Evolutionary conservation across 92 coral and sea anemone species (phyloP), one percentile per base, ranked within the genome.

Genomic region (Epizoanthus ramosus): DNA sequence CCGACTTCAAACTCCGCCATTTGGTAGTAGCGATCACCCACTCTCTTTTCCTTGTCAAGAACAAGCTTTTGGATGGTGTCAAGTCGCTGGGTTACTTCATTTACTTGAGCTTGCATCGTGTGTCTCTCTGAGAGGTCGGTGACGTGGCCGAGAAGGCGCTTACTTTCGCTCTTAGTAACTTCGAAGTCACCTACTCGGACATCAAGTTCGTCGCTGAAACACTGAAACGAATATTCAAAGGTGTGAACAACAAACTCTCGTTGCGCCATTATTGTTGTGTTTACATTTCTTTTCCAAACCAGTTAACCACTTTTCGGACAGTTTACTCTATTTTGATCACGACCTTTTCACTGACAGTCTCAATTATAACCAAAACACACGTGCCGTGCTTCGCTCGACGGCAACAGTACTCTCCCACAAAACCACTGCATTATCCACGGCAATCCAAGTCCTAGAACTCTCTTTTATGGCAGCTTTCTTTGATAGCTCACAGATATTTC

Each of bases 121-220:
- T 94, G 88, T 65, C 83, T 89, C 25, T 94, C 99, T 8, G 88
- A 63, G 9, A 58, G 35, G 69, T 94, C 95, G 19, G 86, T 86
- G 60, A 93, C 71, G 45, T 92, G 88, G 54, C 90, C 84, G 56
- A 86, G 73, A 41, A 93, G 87, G 8, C 98, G 91, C 52, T 89
- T 84, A 17, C 98, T 91, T 68, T 93, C 95, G 68, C 92, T 93
- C 35, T 85, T 89, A 31, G 88, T 84, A 73, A 91, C 89, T 83
- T 94, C 97, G 23, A 97, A 89, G 80, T 94, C 98, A 60, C 91
- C 89, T 74, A 85, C 83, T 47, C 81, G 88, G 57, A 89, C 88
- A 53, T 95, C 99, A 56, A 97, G 79, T 83, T 97, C 98, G 60
- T 97, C 98, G 84, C 92, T 89, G 28, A 97, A 89, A 68, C 90